A percentile compares a stretch with the other conserved stretches of the same genome.
Conservation (phyloP, 2,888 invertebrate species). For the Chrysotoxum bicinctum region DNA sequence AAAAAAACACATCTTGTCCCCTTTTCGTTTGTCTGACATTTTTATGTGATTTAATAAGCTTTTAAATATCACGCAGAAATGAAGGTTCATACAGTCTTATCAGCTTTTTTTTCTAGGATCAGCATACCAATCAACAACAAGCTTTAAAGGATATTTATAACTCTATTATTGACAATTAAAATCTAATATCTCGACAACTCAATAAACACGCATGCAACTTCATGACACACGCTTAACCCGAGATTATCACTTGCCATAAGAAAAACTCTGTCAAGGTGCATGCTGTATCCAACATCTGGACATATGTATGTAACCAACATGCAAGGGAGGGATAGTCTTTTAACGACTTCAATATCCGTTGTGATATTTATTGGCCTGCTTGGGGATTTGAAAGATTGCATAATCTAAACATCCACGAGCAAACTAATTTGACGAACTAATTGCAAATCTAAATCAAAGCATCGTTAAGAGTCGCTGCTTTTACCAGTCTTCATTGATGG, state of each 20-base stretch:
- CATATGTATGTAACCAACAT: neutral
- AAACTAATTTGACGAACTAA: conserved; percentile 57
- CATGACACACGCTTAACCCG: conserved; percentile 29
- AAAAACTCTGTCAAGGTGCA: conserved; percentile 17
- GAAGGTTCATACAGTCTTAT: too few relatives aligned
- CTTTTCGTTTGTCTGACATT: too few relatives aligned
- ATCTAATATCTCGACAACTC: neutral
- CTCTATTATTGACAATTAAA: conserved; percentile 18
- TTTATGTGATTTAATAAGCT: too few relatives aligned
- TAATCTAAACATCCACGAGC: neutral
- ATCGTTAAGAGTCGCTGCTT: conserved; percentile 27
- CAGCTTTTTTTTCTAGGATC: neutral
- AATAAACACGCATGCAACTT: conserved; percentile 7
- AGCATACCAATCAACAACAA: neutral
- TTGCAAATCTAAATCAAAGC: conserved; percentile 64
- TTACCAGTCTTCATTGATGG: neutral
- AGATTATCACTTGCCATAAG: conserved; percentile 15
- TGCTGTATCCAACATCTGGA: conserved; percentile 13
- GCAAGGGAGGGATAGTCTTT: neutral
- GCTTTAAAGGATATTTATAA: neutral
- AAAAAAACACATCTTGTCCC: too few relatives aligned
- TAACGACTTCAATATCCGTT: conserved; percentile 58
- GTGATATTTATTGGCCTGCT: conserved; percentile 22
- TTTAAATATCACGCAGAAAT: too few relatives aligned
- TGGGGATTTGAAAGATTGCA: conserved; percentile 40